These are phyloP conservation scores for Watersipora subatra DNA, from an alignment of 1,140 invertebrate genomes.

Conservation along the genomic window DNA sequence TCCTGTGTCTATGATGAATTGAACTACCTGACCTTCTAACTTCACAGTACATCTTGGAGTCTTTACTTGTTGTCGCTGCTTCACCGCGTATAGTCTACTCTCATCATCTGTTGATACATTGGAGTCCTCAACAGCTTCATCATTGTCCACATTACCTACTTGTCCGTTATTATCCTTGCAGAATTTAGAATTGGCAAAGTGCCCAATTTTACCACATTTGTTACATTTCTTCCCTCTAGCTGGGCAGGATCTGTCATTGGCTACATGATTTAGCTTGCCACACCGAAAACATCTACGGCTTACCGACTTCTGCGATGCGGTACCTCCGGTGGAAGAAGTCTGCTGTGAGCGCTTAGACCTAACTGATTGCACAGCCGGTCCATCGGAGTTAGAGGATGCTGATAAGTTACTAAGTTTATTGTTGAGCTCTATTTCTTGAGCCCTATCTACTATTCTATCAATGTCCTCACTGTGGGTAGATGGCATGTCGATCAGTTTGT, in stretches of 20 bases:
- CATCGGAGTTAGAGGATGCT: neutral
- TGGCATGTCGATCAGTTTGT: neutral
- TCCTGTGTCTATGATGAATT: neutral
- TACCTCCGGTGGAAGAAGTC: neutral
- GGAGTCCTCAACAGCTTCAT: neutral
- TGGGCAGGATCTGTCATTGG: neutral
- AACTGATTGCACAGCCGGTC: neutral
- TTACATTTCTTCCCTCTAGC: neutral
- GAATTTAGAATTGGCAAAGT: neutral
- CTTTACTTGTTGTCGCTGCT: neutral
- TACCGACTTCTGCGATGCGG: neutral
- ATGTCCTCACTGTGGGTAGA: neutral
- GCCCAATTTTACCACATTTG: neutral
- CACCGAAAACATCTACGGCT: neutral
- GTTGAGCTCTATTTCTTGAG: neutral
- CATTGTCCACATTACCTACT: neutral
- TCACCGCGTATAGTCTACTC: neutral
- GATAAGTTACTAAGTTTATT: neutral
- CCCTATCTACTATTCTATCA: neutral
- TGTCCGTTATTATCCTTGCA: neutral
- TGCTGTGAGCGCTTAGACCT: neutral
- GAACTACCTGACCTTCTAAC: neutral
- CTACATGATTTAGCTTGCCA: neutral
- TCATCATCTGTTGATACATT: neutral
- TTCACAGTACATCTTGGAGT: neutral